phyloP scores from a whole-genome alignment of 2,888 invertebrate genomes.

The Yponomeuta plumbellus region DNA sequence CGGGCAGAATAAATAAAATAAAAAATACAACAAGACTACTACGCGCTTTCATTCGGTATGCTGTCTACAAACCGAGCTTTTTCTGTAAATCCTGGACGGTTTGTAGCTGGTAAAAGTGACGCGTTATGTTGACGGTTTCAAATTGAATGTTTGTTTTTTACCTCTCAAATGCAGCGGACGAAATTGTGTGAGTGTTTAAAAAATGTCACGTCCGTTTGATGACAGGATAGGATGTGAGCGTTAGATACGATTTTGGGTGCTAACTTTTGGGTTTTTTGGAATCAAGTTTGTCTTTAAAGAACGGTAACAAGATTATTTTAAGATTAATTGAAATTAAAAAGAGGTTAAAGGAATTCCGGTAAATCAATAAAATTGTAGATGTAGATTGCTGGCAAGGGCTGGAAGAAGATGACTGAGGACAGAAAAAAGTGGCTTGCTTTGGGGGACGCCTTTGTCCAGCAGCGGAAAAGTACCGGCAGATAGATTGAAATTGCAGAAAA shows the following conservation, averaged over 20 bases:
- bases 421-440: too few relatives aligned
- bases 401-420: too few relatives aligned
- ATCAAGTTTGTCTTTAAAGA: too few relatives aligned
- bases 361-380: too few relatives aligned
- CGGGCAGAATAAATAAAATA: slow-evolving; percentile 25
- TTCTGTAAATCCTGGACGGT: neutral
- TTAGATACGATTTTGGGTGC: neutral
- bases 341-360: too few relatives aligned
- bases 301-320: too few relatives aligned
- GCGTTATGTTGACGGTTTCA: neutral
- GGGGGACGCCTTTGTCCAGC: too few relatives aligned
- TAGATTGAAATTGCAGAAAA: too few relatives aligned
- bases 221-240: neutral
- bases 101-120: neutral
- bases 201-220: slow-evolving; percentile 33
- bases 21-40: slow-evolving; percentile 28
- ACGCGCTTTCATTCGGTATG: neutral
- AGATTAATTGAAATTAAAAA: too few relatives aligned
- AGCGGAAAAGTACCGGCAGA: too few relatives aligned
- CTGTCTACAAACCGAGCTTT: neutral
- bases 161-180: slow-evolving; percentile 20
- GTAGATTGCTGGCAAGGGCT: too few relatives aligned
- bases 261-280: too few relatives aligned
- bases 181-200: slow-evolving; percentile 28
- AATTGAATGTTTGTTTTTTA: slow-evolving; percentile 28